Conservation (phyloP, 2,113 vertebrate species). For the Pelvicachromis taeniatus region DNA sequence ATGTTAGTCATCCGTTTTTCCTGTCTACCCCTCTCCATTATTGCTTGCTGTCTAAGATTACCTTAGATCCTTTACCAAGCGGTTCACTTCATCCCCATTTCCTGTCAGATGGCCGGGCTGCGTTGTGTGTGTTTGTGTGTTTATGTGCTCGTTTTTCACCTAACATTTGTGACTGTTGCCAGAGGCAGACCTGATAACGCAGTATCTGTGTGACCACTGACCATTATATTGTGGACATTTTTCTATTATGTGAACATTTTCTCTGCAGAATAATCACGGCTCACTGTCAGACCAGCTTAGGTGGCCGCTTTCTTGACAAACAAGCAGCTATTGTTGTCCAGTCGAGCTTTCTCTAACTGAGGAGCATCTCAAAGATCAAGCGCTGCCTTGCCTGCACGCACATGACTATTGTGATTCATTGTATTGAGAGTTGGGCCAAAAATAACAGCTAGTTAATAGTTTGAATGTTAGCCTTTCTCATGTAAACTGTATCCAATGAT, state of each 20-base stretch:
- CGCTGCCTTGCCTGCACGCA: neutral
- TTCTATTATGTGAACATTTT: neutral
- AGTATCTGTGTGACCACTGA: neutral
- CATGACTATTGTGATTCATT: neutral
- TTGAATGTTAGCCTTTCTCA: neutral
- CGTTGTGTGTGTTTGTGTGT: neutral
- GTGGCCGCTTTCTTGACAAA: neutral
- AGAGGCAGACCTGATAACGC: neutral
- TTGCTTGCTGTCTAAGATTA: neutral
- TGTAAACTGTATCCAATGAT: neutral
- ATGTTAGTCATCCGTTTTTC: neutral
- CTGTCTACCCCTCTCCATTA: neutral
- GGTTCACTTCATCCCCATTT: neutral
- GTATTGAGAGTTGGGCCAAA: neutral
- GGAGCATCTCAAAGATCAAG: neutral
- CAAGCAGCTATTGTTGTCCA: neutral
- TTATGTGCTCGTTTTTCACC: neutral
- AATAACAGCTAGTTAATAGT: neutral
- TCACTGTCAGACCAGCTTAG: neutral
- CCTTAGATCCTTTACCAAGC: neutral
- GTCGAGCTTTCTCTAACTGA: neutral
- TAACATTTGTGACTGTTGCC: neutral
- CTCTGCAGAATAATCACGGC: neutral
- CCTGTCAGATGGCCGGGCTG: neutral
- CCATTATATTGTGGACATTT: neutral